phyloP scores from a whole-genome alignment of 1,140 invertebrate genomes.

The Lasaia peninsularis region DNA sequence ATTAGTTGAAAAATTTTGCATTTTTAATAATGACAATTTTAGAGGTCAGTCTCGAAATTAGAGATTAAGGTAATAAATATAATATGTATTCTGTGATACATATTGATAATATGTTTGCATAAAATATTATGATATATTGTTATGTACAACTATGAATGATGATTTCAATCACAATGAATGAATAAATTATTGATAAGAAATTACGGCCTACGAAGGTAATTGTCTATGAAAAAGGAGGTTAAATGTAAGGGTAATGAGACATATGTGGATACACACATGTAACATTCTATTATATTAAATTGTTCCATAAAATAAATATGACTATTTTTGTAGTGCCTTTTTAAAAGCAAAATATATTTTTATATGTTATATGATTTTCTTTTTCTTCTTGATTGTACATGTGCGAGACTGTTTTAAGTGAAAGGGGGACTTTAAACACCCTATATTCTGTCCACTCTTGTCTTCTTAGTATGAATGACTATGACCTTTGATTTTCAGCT shows the following conservation, averaged over 20 bases:
- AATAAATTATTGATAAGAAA: not conserved
- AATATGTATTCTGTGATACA: conserved; percentile 27
- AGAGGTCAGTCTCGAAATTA: not conserved
- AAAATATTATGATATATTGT: no score
- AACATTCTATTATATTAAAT: conserved; percentile 34
- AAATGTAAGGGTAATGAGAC: not conserved
- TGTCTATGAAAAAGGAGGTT: not conserved
- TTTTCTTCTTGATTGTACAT: conserved; percentile 1
- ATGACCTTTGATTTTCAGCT: no score
- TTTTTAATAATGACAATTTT: conserved; percentile 2
- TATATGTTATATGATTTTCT: conserved; percentile 39
- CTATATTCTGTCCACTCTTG: not conserved
- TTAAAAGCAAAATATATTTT: conserved; percentile 50
- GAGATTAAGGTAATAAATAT: not conserved
- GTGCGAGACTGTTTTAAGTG: no score
- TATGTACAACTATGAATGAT: not conserved
- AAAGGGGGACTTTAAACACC: not conserved
- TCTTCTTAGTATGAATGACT: no score
- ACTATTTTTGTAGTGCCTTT: conserved; percentile 61
- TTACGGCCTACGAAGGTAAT: not conserved
- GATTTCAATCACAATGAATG: no score
- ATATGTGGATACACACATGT: not conserved
- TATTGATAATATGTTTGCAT: conserved; percentile 13
- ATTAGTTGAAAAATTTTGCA: not conserved
- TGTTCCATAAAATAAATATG: conserved; percentile 38